These are phyloP conservation scores for silkworm (Bombyx mori) DNA, from an alignment of 1,140 invertebrate species.

Conservation along the genomic window DNA sequence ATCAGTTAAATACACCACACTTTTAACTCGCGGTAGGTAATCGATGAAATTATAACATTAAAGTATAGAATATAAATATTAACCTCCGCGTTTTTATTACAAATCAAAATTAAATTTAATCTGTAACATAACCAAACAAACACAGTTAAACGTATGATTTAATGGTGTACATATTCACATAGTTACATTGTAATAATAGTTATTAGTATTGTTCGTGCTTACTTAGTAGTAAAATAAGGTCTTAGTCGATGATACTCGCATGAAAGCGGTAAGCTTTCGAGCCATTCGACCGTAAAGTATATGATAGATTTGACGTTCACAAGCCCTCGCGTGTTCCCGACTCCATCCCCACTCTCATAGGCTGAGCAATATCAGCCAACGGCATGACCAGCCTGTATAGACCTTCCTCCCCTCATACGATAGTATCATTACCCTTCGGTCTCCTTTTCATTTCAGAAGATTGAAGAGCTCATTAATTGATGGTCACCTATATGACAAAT, in stretches of 20 bases:
- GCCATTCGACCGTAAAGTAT: constrained; percentile 54
- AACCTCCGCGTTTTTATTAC: too few species aligned
- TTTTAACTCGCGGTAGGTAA: too few species aligned
- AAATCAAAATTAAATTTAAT: too few species aligned
- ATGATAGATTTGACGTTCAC: constrained; percentile 61
- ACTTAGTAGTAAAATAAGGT: constrained; percentile 26
- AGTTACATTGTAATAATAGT: too few species aligned
- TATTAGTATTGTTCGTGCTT: too few species aligned
- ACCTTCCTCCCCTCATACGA: constrained; percentile 24
- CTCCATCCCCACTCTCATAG: constrained; percentile 54
- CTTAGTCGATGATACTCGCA: constrained; percentile 45
- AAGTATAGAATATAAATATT: too few species aligned
- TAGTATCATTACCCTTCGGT: background rate
- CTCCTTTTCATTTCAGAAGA: constrained; percentile 1
- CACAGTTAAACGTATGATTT: too few species aligned
- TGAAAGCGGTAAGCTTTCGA: constrained; percentile 54
- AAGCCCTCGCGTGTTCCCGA: constrained; percentile 48
- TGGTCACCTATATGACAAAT: constrained; percentile 41
- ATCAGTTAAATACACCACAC: too few species aligned
- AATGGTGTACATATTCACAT: too few species aligned
- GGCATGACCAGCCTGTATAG: constrained; percentile 22
- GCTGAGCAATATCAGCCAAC: constrained; percentile 26
- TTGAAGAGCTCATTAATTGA: constrained; percentile 23
- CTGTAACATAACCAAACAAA: too few species aligned
- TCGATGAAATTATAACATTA: too few species aligned